Base-by-base conservation (phyloP, 1,140 invertebrate genomes). In the Drosophila setifemur region DNA sequence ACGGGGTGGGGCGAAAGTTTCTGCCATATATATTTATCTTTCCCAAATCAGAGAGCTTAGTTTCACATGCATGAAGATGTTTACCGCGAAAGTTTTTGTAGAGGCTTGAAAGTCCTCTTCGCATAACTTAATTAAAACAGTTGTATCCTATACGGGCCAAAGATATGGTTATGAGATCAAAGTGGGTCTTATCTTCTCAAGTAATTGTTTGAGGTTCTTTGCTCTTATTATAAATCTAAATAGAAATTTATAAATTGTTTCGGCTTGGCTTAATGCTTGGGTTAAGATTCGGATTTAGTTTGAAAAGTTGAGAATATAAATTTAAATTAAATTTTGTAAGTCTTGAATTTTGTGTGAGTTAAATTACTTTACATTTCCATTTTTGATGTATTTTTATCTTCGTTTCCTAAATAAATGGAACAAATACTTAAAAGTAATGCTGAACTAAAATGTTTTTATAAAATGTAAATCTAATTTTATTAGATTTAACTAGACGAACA, bases 21-120 rank as follows among this genome's bases (percentile, higher is more conserved):
- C 12, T 58, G 52, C 54, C 53, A 44, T 35, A 33, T 58, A 61
- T 61, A 37, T 37, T 58, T 58, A 58, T 58, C 53, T 58, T 43
- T 58, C 28, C 26, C 37, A 26, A 23, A 58, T 58, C 53, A 28
- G 57, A 58, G 53, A 44, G 53, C 57, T 61, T 58, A 61, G 52
- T 61, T 61, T 61, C 53, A 61, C 60, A 44, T 60, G 58, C 58
- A 63, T 61, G 40, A 19, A 63, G 60, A 47, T 64, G 60, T 61
- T 64, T 61, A 61, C 57, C 57, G 57, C 55, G 23, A 61, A 61
- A 61, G 40, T 61, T 37, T 64, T 14, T 9, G 14, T 4, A 16
- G 18, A 43, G 7, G 2, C 21, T 60, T 26, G 12, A 37, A 18
- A 48, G 5, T 35, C 54, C 25, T 37, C 23, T 37, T 4, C 26